Conservation (phyloP, 2,888 invertebrate genomes). For the Pyrocoelia pectoralis region DNA sequence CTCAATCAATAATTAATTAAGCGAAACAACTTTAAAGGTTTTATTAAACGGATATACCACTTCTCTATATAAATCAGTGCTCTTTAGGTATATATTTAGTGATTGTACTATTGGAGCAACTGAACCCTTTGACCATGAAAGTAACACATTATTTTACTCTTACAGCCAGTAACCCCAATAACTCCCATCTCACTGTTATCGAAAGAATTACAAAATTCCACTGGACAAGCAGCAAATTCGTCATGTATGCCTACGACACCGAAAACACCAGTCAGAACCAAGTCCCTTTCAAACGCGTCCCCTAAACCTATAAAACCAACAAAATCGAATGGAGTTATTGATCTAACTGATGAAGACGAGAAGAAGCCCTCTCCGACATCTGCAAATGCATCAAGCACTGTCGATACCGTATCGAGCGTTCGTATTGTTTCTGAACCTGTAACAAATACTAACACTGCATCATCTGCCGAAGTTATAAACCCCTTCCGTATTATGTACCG, state of each 20-base stretch:
- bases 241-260: neutral
- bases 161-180: constrained; percentile 12
- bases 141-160: too few relatives aligned
- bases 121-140: too few relatives aligned
- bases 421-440: constrained; percentile 31
- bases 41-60: too few relatives aligned
- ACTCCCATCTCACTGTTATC: constrained; percentile 12
- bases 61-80: too few relatives aligned
- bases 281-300: neutral
- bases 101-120: too few relatives aligned
- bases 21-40: too few relatives aligned
- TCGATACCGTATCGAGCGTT: constrained; percentile 25
- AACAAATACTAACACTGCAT: constrained; percentile 33
- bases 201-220: constrained; percentile 15
- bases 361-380: constrained; percentile 43
- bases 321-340: constrained; percentile 63
- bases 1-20: too few relatives aligned
- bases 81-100: too few relatives aligned
- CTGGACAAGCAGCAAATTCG: neutral
- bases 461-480: constrained; percentile 18
- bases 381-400: constrained; percentile 23
- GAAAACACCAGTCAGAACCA: neutral
- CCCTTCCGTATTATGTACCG: constrained; percentile 51
- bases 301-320: constrained; percentile 24
- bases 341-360: constrained; percentile 82